Percentiles rank a stretch among this genome's conserved stretches.
Conservation (phyloP, 1,140 invertebrate genomes). For the Drosophila biarmipes region DNA sequence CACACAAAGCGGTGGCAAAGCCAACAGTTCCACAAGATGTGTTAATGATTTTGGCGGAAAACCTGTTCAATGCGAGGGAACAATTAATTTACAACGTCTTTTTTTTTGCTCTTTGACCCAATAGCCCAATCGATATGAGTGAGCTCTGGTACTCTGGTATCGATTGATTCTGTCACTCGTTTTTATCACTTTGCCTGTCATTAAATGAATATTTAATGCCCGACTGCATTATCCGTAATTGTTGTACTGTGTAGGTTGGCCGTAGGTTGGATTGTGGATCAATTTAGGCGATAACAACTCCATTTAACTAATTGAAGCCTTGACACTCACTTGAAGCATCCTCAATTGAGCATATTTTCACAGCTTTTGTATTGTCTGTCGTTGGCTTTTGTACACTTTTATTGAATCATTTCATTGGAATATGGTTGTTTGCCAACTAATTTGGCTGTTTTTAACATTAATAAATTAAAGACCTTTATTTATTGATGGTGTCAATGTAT, state of each 20-base stretch:
- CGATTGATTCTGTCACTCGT: slow-evolving; percentile 51
- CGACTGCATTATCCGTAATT: slow-evolving; percentile 51
- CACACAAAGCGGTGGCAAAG: slow-evolving; percentile 17
- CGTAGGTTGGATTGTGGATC: slow-evolving; percentile 34
- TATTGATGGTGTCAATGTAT: background rate
- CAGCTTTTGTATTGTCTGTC: slow-evolving; percentile 10
- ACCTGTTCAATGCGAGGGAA: slow-evolving; percentile 14
- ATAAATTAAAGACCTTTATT: background rate
- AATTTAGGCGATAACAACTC: slow-evolving; percentile 47
- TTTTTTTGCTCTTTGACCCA: background rate
- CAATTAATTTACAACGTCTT: slow-evolving; percentile 41
- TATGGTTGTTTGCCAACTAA: background rate
- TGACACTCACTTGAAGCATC: slow-evolving; percentile 29
- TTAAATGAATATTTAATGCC: slow-evolving; percentile 74
- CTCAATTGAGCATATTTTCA: slow-evolving; percentile 22
- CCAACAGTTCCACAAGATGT: slow-evolving; percentile 34
- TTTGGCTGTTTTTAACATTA: background rate
- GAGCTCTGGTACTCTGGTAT: slow-evolving; percentile 31
- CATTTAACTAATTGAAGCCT: slow-evolving; percentile 45
- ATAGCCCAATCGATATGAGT: slow-evolving; percentile 20
- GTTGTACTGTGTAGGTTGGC: background rate
- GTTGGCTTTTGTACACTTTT: slow-evolving; percentile 7
- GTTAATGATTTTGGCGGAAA: slow-evolving; percentile 33
- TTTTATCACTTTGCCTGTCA: slow-evolving; percentile 55
- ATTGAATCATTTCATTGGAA: slow-evolving; percentile 15